Evolutionary conservation across 2,888 invertebrate species (phyloP).

Genomic region (Tipula confusa): DNA sequence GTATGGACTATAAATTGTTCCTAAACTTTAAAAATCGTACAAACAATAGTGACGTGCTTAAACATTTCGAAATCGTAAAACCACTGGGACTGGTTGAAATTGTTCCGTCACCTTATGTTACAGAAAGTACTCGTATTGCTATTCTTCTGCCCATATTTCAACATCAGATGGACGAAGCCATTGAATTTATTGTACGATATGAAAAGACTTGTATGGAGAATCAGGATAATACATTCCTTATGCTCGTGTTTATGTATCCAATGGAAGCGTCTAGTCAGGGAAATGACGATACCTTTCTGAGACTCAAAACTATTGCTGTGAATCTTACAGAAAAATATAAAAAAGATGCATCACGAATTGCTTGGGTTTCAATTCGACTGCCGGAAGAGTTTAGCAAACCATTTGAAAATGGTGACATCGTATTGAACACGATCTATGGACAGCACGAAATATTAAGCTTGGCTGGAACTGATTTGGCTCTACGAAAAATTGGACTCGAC

Average conservation of each 20-base stretch:
- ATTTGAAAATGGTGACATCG: conserved; percentile 39
- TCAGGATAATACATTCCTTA: conserved; percentile 72
- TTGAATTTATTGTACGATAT: conserved; percentile 68
- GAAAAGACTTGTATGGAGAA: conserved; percentile 67
- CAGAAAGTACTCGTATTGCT: conserved; percentile 80
- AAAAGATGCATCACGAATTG: conserved; percentile 61
- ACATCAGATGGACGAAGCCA: conserved; percentile 54
- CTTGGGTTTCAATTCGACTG: conserved; percentile 66
- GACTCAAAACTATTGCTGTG: conserved; percentile 60
- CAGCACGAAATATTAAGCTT: conserved; percentile 46
- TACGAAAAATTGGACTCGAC: conserved; percentile 67
- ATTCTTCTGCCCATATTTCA: conserved; percentile 68
- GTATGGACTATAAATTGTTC: conserved; percentile 80
- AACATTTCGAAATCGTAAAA: conserved; percentile 60
- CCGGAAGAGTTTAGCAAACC: conserved; percentile 46
- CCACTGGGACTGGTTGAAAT: conserved; percentile 84
- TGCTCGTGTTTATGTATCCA: conserved; percentile 68
- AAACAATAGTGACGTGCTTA: conserved; percentile 38
- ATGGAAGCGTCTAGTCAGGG: conserved; percentile 61
- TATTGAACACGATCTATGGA: conserved; percentile 48
- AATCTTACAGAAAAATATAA: conserved; percentile 62
- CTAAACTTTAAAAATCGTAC: conserved; percentile 55
- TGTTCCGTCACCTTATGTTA: conserved; percentile 90
- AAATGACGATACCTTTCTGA: conserved; percentile 56
- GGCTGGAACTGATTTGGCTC: conserved; percentile 62